phyloP scores from a whole-genome alignment of 2,888 invertebrate species.

The Andrena minutula region DNA sequence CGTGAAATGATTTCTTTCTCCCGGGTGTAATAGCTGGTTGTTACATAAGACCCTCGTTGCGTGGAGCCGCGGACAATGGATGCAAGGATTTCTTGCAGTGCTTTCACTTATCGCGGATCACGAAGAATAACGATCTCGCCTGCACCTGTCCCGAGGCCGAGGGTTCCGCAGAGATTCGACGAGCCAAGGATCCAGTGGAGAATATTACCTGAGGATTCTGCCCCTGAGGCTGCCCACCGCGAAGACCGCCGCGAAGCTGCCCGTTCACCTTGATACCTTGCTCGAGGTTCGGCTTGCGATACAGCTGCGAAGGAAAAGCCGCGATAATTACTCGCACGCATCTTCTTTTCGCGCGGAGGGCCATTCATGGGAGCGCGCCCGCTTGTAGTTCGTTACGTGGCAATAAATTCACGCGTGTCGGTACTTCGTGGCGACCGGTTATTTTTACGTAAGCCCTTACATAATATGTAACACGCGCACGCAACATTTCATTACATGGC shows the following conservation, averaged over 20 bases:
- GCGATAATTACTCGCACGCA: background rate
- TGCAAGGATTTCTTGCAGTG: conserved; percentile 42
- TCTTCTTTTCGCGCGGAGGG: background rate
- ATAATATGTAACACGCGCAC: conserved; percentile 28
- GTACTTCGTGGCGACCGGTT: conserved; percentile 32
- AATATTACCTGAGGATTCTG: conserved; percentile 72
- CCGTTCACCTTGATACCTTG: conserved; percentile 69
- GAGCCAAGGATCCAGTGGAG: background rate
- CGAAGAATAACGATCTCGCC: conserved; percentile 20
- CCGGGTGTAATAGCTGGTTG: background rate
- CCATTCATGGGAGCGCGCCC: background rate
- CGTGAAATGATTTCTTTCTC: conserved; percentile 31
- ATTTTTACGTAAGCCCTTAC: conserved; percentile 59
- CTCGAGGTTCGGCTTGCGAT: conserved; percentile 75
- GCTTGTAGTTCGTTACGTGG: background rate
- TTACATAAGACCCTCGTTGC: conserved; percentile 40
- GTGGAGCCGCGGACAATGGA: conserved; percentile 37
- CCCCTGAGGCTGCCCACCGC: conserved; percentile 66
- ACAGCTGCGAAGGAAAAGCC: conserved; percentile 66
- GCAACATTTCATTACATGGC: conserved; percentile 31
- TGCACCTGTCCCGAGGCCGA: background rate
- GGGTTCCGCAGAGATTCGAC: background rate
- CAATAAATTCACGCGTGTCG: conserved; percentile 13
- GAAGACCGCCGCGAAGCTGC: conserved; percentile 68
- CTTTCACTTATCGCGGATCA: conserved; percentile 43